Base-by-base conservation (phyloP, 2,888 invertebrate genomes). In the Steinernema carpocapsae region DNA sequence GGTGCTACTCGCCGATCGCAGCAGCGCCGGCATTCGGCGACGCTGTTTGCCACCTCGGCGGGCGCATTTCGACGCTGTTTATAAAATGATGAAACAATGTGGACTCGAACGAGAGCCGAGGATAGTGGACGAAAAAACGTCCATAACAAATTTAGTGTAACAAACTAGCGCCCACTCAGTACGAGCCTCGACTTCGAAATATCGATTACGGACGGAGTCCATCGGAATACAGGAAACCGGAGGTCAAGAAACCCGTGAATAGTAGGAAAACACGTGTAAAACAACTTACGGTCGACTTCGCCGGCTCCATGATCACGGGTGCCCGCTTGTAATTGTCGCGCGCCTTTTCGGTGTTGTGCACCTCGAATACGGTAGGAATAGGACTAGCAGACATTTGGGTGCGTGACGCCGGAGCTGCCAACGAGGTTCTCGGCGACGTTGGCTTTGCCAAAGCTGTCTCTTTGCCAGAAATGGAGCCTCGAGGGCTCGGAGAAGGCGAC, bases 251-350 rank as follows among this genome's bases (percentile, higher is more conserved):
- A 22, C 32, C 46, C 7, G 24, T 43, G 51, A 48, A 73, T 72
- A 73, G 72, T 32, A 75, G 48, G 70, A 56, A 42, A 45, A 48
- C 48, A 48, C 19, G 17, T 48, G 19, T 37, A 37, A 37, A 37
- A 48, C 48, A 46, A 14, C 80, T 74, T 71, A 87, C 87, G 80
- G 83, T 79, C 70, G 84, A 82, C 72, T 82, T 78, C 19, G 84
- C 80, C 72, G 85, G 81, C 74, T 86, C 82, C 45, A 83, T 76
- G 48, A 87, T 83, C 71, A 87, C 83, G 7, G 87, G 87, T 17
- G 82, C 80, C 32, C 82, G 75, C 71, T 81, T 85, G 79, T 74
- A 64, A 17, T 32, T 64, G 1, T 64, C 64, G 19, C 64, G 64
- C 0, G 74, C 74, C 43, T 74, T 74, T 14, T 43, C 71, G 26